phyloP scores from a whole-genome alignment of 2,888 invertebrate species.

The Zelleria hepariella region DNA sequence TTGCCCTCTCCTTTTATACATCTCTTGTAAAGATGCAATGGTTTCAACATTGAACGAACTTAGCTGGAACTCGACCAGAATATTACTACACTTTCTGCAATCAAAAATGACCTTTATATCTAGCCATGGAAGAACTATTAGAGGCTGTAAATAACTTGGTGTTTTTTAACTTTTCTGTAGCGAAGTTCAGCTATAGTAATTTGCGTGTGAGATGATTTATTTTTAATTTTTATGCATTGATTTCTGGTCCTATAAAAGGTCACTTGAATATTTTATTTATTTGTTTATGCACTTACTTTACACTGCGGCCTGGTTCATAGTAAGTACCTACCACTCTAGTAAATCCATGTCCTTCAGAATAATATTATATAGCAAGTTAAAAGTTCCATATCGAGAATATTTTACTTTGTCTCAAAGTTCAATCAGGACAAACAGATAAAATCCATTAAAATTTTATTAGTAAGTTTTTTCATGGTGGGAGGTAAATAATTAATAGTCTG shows the following conservation, averaged over 20 bases:
- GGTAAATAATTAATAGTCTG: too few relatives aligned
- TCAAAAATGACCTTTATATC: not conserved
- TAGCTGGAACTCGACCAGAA: not conserved
- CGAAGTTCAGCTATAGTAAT: conserved; percentile 1
- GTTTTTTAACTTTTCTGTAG: not conserved
- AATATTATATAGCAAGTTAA: not conserved
- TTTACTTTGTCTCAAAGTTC: not conserved
- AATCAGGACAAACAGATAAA: not conserved
- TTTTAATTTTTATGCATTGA: not conserved
- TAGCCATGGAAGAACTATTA: not conserved
- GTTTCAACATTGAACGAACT: not conserved
- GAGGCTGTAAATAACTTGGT: not conserved
- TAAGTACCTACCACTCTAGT: not conserved
- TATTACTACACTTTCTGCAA: not conserved
- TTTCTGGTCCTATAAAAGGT: not conserved
- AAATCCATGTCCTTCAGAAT: not conserved
- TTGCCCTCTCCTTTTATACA: conserved; percentile 43
- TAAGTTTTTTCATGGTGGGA: too few relatives aligned
- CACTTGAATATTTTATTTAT: not conserved
- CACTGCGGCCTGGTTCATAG: not conserved
- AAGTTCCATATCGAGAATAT: not conserved
- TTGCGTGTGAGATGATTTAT: conserved; percentile 2
- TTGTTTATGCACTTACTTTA: not conserved
- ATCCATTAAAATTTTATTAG: too few relatives aligned
- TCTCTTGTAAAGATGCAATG: not conserved